Evolutionary conservation across 2,797 vertebrate species (phyloP).

Genomic region (Sarcoramphus papa): DNA sequence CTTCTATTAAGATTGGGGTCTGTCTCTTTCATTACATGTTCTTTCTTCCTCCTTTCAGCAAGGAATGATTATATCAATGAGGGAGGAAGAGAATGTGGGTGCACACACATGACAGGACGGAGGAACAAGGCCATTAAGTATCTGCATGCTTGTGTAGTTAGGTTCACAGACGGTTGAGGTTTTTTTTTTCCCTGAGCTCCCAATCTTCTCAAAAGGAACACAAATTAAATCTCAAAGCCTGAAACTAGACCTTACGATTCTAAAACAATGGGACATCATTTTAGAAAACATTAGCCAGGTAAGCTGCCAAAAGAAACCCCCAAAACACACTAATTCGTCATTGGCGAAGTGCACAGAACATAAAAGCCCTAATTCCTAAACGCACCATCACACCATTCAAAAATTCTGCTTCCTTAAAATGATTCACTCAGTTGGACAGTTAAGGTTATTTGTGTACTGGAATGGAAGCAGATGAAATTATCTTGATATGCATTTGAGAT

Average conservation of each 20-base stretch:
- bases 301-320: background rate
- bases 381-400: background rate
- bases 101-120: background rate
- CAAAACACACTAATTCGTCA: background rate
- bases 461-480: background rate
- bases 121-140: background rate
- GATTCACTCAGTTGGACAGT: background rate
- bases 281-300: background rate
- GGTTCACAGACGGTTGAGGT: background rate
- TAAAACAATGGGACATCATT: rapidly evolving
- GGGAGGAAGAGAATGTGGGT: background rate
- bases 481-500: background rate
- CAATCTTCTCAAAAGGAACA: background rate
- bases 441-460: background rate
- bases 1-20: background rate
- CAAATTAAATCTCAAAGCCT: background rate
- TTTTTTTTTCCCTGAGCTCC: background rate
- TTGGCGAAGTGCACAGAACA: background rate
- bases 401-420: background rate
- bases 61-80: background rate
- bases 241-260: rapidly evolving
- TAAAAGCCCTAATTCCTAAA: background rate
- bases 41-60: background rate
- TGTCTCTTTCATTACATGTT: background rate
- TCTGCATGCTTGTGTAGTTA: background rate